Conservation (phyloP, 2,797 vertebrate species). For the Bufotes viridis region DNA sequence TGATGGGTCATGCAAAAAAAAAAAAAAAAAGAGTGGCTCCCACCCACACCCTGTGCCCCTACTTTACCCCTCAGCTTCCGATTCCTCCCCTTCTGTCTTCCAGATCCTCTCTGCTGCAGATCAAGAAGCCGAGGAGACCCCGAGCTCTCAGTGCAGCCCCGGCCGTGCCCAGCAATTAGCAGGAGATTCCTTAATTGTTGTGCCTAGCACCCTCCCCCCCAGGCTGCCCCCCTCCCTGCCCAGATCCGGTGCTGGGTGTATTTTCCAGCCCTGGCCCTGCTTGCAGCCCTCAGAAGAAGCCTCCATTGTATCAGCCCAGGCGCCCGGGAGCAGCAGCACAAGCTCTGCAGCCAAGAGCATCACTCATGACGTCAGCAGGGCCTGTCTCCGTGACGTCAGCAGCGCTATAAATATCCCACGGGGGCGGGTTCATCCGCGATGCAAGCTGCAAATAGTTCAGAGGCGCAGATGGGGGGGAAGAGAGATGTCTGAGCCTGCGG, state of each 20-base stretch:
- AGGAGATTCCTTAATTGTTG: not conserved
- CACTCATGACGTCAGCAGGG: slow-evolving; percentile 69
- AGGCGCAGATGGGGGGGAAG: slow-evolving; percentile 21
- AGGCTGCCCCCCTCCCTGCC: slow-evolving; percentile 29
- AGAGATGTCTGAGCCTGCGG: slow-evolving; percentile 17
- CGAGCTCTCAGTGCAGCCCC: not conserved
- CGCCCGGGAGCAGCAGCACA: slow-evolving; percentile 61
- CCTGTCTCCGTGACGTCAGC: slow-evolving; percentile 73
- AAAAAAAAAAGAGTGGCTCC: not conserved
- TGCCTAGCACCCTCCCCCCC: slow-evolving; percentile 28
- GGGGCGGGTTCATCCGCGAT: slow-evolving; percentile 20
- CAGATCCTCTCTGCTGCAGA: not conserved
- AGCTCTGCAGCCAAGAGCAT: slow-evolving; percentile 70
- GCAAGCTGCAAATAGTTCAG: slow-evolving; percentile 20
- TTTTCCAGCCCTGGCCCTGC: slow-evolving; percentile 46
- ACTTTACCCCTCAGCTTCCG: slow-evolving; percentile 64
- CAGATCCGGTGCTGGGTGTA: slow-evolving; percentile 33
- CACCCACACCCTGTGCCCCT: slow-evolving; percentile 32
- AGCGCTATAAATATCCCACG: slow-evolving; percentile 68
- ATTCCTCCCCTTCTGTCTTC: slow-evolving; percentile 41
- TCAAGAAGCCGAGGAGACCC: not conserved
- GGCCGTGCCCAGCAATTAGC: not conserved
- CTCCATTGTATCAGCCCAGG: slow-evolving; percentile 65
- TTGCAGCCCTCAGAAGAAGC: slow-evolving; percentile 61
- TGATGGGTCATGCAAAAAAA: not conserved